Evolutionary conservation across 37 sponge, comb jelly and placozoan genomes (phyloP).

Genomic region (Diacarnus erythraeanus): DNA sequence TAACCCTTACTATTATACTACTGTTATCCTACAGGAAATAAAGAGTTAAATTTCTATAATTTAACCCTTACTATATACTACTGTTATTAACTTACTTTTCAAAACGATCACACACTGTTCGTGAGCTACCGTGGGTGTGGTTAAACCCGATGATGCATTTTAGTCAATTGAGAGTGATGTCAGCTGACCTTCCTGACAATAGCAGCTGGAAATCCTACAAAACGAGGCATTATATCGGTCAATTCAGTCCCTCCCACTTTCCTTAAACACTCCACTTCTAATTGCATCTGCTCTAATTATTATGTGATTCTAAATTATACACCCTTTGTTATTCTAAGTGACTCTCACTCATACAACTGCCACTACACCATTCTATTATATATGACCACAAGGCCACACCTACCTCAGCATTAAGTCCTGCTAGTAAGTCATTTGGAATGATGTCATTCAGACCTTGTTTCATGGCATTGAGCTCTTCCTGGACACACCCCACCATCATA

Average conservation of each 20-base stretch:
- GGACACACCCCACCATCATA: slow-evolving; percentile 83
- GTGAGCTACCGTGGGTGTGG: slow-evolving; percentile 59
- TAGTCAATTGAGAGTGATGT: slow-evolving; percentile 68
- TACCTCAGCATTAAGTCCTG: slow-evolving; percentile 88
- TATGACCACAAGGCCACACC: not conserved
- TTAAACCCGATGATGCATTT: slow-evolving; percentile 76
- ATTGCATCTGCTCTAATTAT: too few species aligned
- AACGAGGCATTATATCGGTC: too few species aligned
- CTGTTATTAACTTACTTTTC: slow-evolving; percentile 50
- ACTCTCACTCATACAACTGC: not conserved
- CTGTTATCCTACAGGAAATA: too few species aligned
- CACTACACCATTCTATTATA: too few species aligned
- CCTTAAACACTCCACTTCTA: too few species aligned
- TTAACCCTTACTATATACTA: too few species aligned
- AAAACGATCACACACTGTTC: slow-evolving; percentile 56
- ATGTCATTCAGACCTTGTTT: slow-evolving; percentile 78
- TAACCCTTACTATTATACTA: too few species aligned
- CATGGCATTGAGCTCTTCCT: slow-evolving; percentile 79
- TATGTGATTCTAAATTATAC: too few species aligned
- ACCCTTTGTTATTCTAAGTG: too few species aligned
- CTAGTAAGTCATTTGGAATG: slow-evolving; percentile 75
- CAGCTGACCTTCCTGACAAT: slow-evolving; percentile 84
- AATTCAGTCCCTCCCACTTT: too few species aligned
- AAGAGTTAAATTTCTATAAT: too few species aligned
- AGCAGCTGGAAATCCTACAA: slow-evolving; percentile 89